Evolutionary conservation across 2,113 vertebrate species (phyloP).

Genomic region (Typhlomys cinereus): DNA sequence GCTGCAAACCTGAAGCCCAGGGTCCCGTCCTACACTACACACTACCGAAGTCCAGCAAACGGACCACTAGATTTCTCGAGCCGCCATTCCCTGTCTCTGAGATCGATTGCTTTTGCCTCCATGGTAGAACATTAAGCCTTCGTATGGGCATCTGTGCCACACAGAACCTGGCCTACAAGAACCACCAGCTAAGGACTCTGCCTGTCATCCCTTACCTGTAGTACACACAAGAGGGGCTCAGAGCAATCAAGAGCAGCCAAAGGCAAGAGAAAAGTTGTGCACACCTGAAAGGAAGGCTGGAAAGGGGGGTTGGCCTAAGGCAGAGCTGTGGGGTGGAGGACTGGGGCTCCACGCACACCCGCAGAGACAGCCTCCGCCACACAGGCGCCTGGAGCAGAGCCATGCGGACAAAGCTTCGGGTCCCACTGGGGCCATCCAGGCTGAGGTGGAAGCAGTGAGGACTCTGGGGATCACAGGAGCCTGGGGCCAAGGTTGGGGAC

Average conservation of each 20-base stretch:
- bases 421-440: neutral
- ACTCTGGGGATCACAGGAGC: neutral
- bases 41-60: neutral
- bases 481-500: neutral
- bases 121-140: no score
- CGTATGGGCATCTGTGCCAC: neutral
- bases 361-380: neutral
- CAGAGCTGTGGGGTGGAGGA: accelerated
- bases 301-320: neutral
- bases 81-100: neutral
- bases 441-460: no score
- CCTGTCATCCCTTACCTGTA: neutral
- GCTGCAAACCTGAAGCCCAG: neutral
- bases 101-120: neutral
- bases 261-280: neutral
- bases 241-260: neutral
- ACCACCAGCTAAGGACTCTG: neutral
- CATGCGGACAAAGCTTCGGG: accelerated
- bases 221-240: neutral
- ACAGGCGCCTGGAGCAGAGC: neutral
- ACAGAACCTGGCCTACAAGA: neutral
- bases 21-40: neutral
- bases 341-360: neutral
- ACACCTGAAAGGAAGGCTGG: no score
- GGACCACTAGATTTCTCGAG: neutral